These are phyloP conservation scores for Metellina segmentata DNA, from an alignment of 2,888 invertebrate species.

Conservation along the genomic window DNA sequence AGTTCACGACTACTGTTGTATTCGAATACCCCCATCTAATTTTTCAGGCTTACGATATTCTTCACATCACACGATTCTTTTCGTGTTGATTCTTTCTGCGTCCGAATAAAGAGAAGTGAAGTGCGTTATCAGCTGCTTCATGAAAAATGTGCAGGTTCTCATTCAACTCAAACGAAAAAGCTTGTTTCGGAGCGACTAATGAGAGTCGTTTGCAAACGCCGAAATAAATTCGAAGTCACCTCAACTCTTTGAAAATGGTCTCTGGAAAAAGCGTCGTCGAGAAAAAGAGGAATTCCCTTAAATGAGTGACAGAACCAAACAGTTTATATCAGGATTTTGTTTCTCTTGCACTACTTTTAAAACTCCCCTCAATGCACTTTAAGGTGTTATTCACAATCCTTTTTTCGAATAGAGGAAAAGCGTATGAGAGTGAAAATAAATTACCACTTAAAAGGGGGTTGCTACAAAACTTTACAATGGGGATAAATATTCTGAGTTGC, in stretches of 20 bases:
- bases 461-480: neutral
- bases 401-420: neutral
- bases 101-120: neutral
- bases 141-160: neutral
- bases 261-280: neutral
- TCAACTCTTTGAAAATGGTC: constrained; percentile 13
- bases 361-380: neutral
- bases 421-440: neutral
- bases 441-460: neutral
- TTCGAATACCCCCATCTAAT: no score
- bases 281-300: neutral
- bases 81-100: neutral
- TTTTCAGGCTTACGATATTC: no score
- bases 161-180: neutral
- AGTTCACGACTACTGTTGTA: no score
- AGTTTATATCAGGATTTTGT: neutral
- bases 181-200: constrained; percentile 39
- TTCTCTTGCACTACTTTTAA: neutral
- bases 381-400: neutral
- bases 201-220: constrained; percentile 14
- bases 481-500: neutral
- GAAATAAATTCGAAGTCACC: constrained; percentile 15
- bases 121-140: neutral
- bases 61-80: no score
- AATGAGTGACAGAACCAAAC: neutral